Conservation (phyloP, 2,797 vertebrate genomes). For the Anguilla marmorata region DNA sequence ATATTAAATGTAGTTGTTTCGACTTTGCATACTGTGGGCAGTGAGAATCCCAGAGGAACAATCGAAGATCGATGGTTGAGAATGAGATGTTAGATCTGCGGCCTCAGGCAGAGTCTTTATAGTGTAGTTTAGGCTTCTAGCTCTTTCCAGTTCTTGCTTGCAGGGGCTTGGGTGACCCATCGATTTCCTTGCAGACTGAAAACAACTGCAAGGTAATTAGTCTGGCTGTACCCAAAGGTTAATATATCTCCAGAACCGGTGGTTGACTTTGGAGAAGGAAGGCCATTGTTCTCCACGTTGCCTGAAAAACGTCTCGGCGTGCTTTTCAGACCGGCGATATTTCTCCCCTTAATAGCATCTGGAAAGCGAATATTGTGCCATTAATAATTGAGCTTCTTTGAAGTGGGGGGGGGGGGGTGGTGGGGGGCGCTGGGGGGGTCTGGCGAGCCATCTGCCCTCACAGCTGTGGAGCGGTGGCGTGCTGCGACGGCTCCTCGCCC, state of each 20-base stretch:
- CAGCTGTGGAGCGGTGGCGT: conserved; percentile 11
- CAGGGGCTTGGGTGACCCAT: conserved; percentile 10
- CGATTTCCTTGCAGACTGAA: neutral
- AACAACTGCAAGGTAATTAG: neutral
- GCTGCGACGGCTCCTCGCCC: neutral
- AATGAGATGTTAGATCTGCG: neutral
- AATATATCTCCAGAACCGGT: neutral
- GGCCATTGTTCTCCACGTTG: neutral
- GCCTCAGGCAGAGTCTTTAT: neutral
- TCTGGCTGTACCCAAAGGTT: neutral
- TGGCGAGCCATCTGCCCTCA: conserved; percentile 32
- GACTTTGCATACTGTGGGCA: neutral
- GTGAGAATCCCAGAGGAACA: neutral
- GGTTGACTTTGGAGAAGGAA: neutral
- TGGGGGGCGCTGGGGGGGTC: neutral
- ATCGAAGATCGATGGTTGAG: neutral
- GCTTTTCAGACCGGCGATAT: neutral
- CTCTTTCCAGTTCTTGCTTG: neutral
- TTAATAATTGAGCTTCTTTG: conserved; percentile 69
- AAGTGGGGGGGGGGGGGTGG: no score
- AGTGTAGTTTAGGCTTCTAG: neutral
- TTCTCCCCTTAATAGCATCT: conserved; percentile 37
- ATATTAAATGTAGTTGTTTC: neutral
- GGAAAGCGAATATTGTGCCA: conserved; percentile 56
- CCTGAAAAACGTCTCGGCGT: conserved; percentile 58